phyloP scores from a whole-genome alignment of 1,140 invertebrate genomes.

The Physella acuta region DNA sequence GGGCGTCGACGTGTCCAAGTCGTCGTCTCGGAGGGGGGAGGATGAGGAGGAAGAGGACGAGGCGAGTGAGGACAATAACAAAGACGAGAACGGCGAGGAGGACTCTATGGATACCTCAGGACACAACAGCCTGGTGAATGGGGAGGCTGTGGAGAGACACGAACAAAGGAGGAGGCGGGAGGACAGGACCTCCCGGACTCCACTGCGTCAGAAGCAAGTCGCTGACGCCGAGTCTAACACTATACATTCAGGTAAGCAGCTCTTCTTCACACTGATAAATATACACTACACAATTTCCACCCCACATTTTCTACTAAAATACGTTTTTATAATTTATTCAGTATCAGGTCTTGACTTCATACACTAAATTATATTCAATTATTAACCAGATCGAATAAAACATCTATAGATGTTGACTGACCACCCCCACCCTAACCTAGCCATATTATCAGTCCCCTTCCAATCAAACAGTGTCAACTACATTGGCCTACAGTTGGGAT shows the following conservation, averaged over 20 bases:
- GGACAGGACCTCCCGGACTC: conserved; percentile 30
- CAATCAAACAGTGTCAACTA: too few relatives aligned
- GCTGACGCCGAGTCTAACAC: conserved; percentile 54
- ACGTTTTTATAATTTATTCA: too few relatives aligned
- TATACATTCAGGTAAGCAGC: conserved; percentile 45
- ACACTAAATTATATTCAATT: too few relatives aligned
- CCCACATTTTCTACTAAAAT: too few relatives aligned
- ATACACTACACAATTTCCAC: too few relatives aligned
- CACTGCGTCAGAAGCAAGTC: conserved; percentile 45
- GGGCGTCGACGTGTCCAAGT: conserved; percentile 30
- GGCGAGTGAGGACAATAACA: not conserved
- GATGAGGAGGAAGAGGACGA: not conserved
- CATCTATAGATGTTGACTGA: too few relatives aligned
- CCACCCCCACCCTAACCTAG: too few relatives aligned
- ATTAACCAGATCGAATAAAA: too few relatives aligned
- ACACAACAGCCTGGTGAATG: not conserved
- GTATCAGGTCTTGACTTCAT: too few relatives aligned
- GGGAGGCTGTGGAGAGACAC: not conserved
- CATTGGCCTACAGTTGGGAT: too few relatives aligned
- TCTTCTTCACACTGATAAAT: too few relatives aligned
- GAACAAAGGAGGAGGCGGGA: not conserved
- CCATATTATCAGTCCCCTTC: too few relatives aligned
- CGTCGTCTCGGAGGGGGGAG: not conserved
- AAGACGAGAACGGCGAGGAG: conserved; percentile 14
- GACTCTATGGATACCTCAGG: conserved; percentile 8